Percentiles rank a stretch among this genome's conserved stretches.
Conservation (phyloP, 2,888 invertebrate species). For the Lasioglossum zephyrum region DNA sequence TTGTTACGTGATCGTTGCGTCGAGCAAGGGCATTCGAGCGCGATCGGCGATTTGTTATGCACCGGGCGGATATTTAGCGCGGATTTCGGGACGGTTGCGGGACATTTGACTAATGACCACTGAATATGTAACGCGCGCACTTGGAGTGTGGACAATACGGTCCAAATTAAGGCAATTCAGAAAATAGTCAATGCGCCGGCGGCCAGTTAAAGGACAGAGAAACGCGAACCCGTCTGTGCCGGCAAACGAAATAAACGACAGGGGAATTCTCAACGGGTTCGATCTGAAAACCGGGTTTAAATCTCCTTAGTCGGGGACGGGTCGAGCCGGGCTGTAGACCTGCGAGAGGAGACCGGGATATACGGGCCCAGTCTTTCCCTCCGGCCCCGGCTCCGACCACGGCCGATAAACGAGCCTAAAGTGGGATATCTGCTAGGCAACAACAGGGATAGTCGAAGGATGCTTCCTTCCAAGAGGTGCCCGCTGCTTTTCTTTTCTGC, state of each 20-base stretch:
- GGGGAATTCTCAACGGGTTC: slow-evolving; percentile 64
- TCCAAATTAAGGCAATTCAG: slow-evolving; percentile 33
- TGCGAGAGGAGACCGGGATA: slow-evolving; percentile 34
- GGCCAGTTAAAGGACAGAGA: slow-evolving; percentile 56
- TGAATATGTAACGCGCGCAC: background rate
- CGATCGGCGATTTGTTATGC: background rate
- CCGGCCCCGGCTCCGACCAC: slow-evolving; percentile 19
- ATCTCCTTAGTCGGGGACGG: slow-evolving; percentile 65
- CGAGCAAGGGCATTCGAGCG: background rate
- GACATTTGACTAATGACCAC: slow-evolving; percentile 8
- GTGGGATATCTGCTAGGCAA: slow-evolving; percentile 58
- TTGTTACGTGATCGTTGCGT: background rate
- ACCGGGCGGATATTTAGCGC: background rate
- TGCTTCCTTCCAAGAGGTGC: slow-evolving; percentile 43
- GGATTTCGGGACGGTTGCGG: background rate
- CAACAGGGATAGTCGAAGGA: slow-evolving; percentile 50
- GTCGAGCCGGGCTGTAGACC: slow-evolving; percentile 55
- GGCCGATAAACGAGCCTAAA: slow-evolving; percentile 54
- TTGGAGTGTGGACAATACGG: slow-evolving; percentile 21
- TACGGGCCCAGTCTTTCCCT: slow-evolving; percentile 39
- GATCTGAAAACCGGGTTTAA: slow-evolving; percentile 70
- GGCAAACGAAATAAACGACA: slow-evolving; percentile 61
- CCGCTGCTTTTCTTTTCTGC: slow-evolving; percentile 54
- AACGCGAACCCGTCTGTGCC: slow-evolving; percentile 30
- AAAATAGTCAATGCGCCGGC: slow-evolving; percentile 43